Evolutionary conservation across 2,888 invertebrate species (phyloP).

Genomic region (Drosophila neotestacea): DNA sequence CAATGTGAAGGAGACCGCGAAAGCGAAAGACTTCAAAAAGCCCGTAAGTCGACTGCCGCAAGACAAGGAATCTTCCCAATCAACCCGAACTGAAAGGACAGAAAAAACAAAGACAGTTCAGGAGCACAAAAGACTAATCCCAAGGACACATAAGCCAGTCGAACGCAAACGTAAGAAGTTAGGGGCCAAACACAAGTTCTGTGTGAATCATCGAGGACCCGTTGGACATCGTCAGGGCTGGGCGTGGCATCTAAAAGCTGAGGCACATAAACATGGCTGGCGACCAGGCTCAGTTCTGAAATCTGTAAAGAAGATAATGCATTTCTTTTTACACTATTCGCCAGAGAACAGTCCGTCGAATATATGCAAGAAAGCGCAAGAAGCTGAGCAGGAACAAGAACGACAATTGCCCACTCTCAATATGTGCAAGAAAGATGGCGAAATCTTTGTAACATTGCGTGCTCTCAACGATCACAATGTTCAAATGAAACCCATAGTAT

Average conservation of each 20-base stretch:
- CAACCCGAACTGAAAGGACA: neutral
- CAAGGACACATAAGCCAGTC: neutral
- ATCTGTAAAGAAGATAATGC: conserved; percentile 82
- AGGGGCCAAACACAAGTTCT: conserved; percentile 40
- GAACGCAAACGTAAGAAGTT: neutral
- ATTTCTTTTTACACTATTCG: conserved; percentile 76
- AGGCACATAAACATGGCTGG: conserved; percentile 79
- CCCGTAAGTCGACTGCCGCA: neutral
- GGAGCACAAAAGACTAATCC: neutral
- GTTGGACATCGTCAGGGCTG: conserved; percentile 89
- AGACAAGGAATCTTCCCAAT: neutral
- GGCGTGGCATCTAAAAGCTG: conserved; percentile 86
- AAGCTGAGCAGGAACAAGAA: conserved; percentile 78
- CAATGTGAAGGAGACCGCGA: conserved; percentile 66
- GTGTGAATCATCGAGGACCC: conserved; percentile 44
- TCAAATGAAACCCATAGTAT: conserved; percentile 87
- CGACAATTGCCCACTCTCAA: conserved; percentile 87
- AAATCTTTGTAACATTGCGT: conserved; percentile 87
- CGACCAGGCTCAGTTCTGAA: conserved; percentile 82
- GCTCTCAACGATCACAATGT: conserved; percentile 19
- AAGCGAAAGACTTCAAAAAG: conserved; percentile 45
- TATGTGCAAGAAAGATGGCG: conserved; percentile 88
- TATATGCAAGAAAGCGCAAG: conserved; percentile 41
- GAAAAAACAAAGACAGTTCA: neutral
- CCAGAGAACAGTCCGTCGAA: conserved; percentile 67